A percentile compares a stretch with the other conserved stretches of the same genome.
phyloP scores from a whole-genome alignment of 2,113 vertebrate genomes.

The Aythya baeri region DNA sequence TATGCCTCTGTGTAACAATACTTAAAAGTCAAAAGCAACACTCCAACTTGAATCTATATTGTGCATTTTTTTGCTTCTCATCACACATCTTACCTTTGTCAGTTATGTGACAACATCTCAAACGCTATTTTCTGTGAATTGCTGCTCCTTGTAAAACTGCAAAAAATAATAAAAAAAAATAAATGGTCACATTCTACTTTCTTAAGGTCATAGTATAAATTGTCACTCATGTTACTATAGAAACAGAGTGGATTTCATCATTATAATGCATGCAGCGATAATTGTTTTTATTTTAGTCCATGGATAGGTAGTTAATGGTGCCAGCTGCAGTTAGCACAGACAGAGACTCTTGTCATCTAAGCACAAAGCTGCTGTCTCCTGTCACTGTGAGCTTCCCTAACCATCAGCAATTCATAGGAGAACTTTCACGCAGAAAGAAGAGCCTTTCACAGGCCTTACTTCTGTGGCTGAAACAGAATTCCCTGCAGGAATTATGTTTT shows the following conservation, averaged over 20 bases:
- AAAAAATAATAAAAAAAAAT: not conserved
- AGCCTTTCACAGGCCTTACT: not conserved
- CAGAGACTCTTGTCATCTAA: slow-evolving; percentile 16
- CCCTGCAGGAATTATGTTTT: slow-evolving; percentile 22
- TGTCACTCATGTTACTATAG: slow-evolving; percentile 46
- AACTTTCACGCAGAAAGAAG: slow-evolving; percentile 34
- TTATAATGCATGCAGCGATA: slow-evolving; percentile 32
- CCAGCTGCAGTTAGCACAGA: slow-evolving; percentile 43
- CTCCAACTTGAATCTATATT: not conserved
- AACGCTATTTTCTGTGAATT: not conserved
- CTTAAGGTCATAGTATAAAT: slow-evolving; percentile 29
- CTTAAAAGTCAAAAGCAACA: not conserved
- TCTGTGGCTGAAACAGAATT: slow-evolving; percentile 12
- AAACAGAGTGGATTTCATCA: slow-evolving; percentile 45
- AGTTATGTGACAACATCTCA: not conserved
- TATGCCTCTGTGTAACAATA: not conserved
- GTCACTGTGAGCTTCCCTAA: slow-evolving; percentile 9
- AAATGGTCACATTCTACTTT: not conserved
- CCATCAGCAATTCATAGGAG: slow-evolving; percentile 32
- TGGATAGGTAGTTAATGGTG: slow-evolving; percentile 50
- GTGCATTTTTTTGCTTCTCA: not conserved
- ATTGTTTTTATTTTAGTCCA: slow-evolving; percentile 43
- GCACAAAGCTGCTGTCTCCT: slow-evolving; percentile 48
- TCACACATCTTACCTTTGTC: not conserved
- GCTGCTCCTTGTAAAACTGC: not conserved